Conservation (phyloP, 2,797 vertebrate genomes). For the Ctenopoma multispine region DNA sequence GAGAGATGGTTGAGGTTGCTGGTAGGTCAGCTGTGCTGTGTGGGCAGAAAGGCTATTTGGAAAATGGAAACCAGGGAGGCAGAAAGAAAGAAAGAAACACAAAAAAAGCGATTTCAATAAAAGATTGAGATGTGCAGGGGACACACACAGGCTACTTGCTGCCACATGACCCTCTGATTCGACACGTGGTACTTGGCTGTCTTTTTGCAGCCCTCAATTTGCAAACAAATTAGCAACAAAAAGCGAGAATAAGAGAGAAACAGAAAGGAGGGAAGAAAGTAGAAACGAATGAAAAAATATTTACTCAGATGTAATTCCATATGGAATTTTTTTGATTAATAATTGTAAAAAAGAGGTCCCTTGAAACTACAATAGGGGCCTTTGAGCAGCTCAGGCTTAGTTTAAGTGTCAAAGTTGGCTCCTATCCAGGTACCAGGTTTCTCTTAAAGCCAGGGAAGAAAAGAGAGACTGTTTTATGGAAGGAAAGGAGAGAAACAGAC, state of each 20-base stretch:
- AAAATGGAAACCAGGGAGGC: slow-evolving; percentile 34
- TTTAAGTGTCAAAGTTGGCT: slow-evolving; percentile 71
- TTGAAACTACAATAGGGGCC: slow-evolving; percentile 85
- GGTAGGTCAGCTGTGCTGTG: slow-evolving; percentile 58
- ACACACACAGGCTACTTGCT: slow-evolving; percentile 21
- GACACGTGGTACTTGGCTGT: slow-evolving; percentile 55
- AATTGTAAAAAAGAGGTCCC: slow-evolving; percentile 79
- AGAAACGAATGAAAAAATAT: slow-evolving; percentile 60
- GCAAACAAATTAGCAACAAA: slow-evolving; percentile 46
- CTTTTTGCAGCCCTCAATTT: slow-evolving; percentile 32
- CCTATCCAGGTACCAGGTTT: slow-evolving; percentile 75
- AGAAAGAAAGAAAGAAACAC: slow-evolving; percentile 4
- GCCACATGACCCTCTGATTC: slow-evolving; percentile 39
- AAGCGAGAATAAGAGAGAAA: slow-evolving; percentile 9
- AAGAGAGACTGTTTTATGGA: slow-evolving; percentile 73
- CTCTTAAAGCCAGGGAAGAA: slow-evolving; percentile 73
- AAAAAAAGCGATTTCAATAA: slow-evolving; percentile 17
- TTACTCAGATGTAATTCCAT: slow-evolving; percentile 82
- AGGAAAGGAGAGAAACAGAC: slow-evolving; percentile 59
- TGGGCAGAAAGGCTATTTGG: slow-evolving; percentile 38
- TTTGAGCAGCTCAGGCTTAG: slow-evolving; percentile 74
- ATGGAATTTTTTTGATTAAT: slow-evolving; percentile 72
- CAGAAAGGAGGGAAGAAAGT: neutral
- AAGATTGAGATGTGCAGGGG: slow-evolving; percentile 23
- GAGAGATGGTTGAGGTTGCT: slow-evolving; percentile 51